Evolutionary conservation across 2,113 vertebrate species (phyloP).

Genomic region (Oncorhynchus masou): DNA sequence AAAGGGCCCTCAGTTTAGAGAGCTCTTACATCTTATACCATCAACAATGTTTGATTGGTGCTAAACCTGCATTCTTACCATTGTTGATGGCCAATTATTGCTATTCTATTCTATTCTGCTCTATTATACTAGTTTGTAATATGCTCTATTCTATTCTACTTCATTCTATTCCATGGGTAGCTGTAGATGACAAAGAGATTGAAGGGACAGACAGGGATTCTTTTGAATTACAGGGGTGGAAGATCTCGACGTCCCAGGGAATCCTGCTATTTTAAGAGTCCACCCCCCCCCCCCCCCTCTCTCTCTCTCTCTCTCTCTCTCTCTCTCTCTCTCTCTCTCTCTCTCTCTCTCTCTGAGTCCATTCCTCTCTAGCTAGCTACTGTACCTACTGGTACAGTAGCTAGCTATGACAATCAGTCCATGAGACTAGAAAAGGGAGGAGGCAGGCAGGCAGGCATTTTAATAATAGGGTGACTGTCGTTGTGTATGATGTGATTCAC

Average conservation of each 20-base stretch:
- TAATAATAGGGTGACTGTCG: conserved; percentile 58
- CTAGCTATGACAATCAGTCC: conserved; percentile 48
- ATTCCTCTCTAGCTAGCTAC: too few species aligned
- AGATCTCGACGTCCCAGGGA: conserved; percentile 31
- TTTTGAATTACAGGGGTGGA: conserved; percentile 54
- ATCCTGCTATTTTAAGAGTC: conserved; percentile 51
- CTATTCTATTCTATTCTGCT: background rate
- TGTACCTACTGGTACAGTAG: conserved; percentile 38
- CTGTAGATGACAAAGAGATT: too few species aligned
- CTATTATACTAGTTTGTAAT: background rate
- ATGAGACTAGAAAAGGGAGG: conserved; percentile 30
- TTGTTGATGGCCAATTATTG: too few species aligned
- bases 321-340: conserved; percentile 1
- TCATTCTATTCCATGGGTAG: too few species aligned
- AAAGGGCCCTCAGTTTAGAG: too few species aligned
- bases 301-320: conserved; percentile 2
- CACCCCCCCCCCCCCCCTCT: background rate
- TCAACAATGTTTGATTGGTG: too few species aligned
- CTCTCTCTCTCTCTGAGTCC: conserved; percentile 16
- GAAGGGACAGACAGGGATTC: conserved; percentile 6
- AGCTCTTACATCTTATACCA: too few species aligned
- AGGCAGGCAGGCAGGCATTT: conserved; percentile 55
- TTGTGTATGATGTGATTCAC: conserved; percentile 53
- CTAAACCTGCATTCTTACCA: too few species aligned
- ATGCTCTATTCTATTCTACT: background rate